These are phyloP conservation scores for Jacana jacana DNA, from an alignment of 2,113 vertebrate genomes.

Conservation along the genomic window DNA sequence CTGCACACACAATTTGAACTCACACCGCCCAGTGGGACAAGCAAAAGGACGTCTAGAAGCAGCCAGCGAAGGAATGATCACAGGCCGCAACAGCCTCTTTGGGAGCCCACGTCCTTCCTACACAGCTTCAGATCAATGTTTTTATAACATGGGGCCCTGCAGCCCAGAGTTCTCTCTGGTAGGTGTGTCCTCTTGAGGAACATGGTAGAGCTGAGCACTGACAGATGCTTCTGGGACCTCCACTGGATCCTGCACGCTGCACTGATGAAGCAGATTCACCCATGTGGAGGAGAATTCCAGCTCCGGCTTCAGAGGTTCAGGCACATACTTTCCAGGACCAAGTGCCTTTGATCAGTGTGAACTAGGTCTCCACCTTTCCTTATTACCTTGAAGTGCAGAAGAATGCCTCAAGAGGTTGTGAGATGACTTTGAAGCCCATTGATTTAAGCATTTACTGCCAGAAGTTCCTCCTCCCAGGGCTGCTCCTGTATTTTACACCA, in stretches of 20 bases:
- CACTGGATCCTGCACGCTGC: not conserved
- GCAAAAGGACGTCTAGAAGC: not conserved
- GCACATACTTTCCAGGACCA: not conserved
- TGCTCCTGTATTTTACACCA: not conserved
- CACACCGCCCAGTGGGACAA: not conserved
- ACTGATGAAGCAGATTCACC: not conserved
- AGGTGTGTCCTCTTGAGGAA: not conserved
- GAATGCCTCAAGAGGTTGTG: not conserved
- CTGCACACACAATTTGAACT: not conserved
- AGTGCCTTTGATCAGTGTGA: not conserved
- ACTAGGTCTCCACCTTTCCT: not conserved
- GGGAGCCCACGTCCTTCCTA: not conserved
- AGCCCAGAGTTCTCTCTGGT: not conserved
- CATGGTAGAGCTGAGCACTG: not conserved
- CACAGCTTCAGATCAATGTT: not conserved
- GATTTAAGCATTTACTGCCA: not conserved
- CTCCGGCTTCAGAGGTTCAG: not conserved
- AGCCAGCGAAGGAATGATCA: not conserved
- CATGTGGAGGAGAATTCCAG: rapidly evolving
- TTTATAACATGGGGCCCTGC: not conserved
- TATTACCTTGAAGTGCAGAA: not conserved
- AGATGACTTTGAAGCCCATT: not conserved
- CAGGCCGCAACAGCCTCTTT: not conserved
- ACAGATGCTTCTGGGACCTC: not conserved
- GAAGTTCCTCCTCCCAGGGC: not conserved